phyloP scores from a whole-genome alignment of 1,140 invertebrate species.

The Acyrthosiphon pisum region DNA sequence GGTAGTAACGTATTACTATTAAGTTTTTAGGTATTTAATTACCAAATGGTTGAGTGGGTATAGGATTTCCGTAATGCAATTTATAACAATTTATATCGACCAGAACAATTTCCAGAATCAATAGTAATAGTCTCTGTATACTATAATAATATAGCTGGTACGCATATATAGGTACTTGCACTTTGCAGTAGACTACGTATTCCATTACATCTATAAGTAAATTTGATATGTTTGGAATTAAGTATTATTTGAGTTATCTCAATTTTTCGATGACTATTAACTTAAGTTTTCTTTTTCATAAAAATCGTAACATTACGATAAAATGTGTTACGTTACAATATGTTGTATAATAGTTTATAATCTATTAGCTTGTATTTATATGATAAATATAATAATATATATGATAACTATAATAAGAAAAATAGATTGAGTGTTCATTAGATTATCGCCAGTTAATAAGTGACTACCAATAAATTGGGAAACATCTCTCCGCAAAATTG shows the following conservation, averaged over 20 bases:
- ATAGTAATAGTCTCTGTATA: not conserved
- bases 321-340: not conserved
- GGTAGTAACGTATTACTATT: conserved; percentile 2
- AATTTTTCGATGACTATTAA: not conserved
- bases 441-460: not conserved
- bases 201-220: not conserved
- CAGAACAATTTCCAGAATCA: not conserved
- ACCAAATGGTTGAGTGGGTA: not conserved
- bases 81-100: not conserved
- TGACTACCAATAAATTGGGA: too few relatives aligned
- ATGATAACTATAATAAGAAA: not conserved
- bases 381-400: not conserved
- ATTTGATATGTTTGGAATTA: not conserved
- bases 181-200: not conserved
- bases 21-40: not conserved
- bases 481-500: not conserved
- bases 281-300: not conserved
- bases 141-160: not conserved
- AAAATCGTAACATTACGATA: not conserved
- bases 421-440: not conserved
- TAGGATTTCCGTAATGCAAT: not conserved
- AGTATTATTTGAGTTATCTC: not conserved
- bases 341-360: not conserved
- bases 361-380: not conserved
- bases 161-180: not conserved